Base-by-base conservation (phyloP, 2,113 vertebrate genomes). In the Aix galericulata region DNA sequence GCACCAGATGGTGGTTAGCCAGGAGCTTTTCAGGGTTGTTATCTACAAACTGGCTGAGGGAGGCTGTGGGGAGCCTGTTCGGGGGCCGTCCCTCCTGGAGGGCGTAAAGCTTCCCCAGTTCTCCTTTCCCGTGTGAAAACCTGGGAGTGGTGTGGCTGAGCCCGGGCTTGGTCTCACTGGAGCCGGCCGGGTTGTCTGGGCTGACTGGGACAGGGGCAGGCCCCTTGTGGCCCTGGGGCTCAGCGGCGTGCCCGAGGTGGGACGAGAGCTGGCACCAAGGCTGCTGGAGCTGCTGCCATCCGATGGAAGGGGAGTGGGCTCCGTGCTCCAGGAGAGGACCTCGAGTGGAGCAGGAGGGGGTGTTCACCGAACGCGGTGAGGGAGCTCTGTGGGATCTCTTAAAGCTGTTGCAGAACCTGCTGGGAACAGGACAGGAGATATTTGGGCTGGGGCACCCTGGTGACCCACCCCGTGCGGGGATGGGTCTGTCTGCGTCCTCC, bases 1-100 rank as follows among this genome's bases (percentile, higher is more conserved):
- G 67, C 80, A 86, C 17, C 87, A 96, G 96, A 95, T 94, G 93
- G 81, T 82, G 82, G 52, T 48, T 64, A 66, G 78, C 78, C 88
- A 1, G 15, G 55, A 94, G 85, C 62, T 64, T 52, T 63, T 38
- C 87, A 95, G 91, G 86, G 81, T 85, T 75, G 36, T 48, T 63
- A 66, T 82, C 78, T 89, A 1, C 15, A 50, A 94, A 84, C 31
- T 77, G 75, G 55, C 0, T 27, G 44, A 42, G 58, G 76, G 60
- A 92, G 88, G 55, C 73, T 94, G 92, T 80, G 82, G 46, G 29
- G 74, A 79, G 78, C 67, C 67, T 79, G 34, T 34, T 83, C 32
- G 69, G 76, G 60, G 77, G 52, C 89, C 66, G 74, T 2, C 66
- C 59, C 50, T 88, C 68, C 79, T 53, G 56, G 17, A 50, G 88